Percentiles rank a stretch among this genome's conserved stretches.
Evolutionary conservation across 1,140 invertebrate species (phyloP).

Genomic region (Brachionus asplanchnoidis): DNA sequence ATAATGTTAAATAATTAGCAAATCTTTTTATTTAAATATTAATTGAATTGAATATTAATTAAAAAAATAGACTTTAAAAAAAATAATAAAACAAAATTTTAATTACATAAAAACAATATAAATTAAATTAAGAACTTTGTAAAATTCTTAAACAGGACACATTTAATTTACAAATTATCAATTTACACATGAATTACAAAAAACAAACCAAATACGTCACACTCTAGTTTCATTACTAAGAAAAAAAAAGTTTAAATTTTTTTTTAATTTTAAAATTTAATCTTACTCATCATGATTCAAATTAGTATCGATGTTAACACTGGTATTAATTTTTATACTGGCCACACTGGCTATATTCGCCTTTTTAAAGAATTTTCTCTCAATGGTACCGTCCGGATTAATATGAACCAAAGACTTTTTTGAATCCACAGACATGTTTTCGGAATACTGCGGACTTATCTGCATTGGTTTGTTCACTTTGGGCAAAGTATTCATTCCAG

Average conservation of each 20-base stretch:
- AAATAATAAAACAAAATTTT: slow-evolving; percentile 4
- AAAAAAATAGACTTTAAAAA: slow-evolving; percentile 10
- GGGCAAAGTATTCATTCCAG: background rate
- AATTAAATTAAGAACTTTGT: background rate
- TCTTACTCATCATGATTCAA: slow-evolving; percentile 33
- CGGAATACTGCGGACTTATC: slow-evolving; percentile 22
- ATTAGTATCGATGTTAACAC: background rate
- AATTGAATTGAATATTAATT: background rate
- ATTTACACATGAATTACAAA: background rate
- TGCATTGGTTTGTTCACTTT: background rate
- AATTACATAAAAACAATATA: slow-evolving; percentile 16
- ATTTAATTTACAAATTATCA: slow-evolving; percentile 34
- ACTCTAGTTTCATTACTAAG: slow-evolving; percentile 35
- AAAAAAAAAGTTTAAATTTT: background rate
- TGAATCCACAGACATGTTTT: background rate
- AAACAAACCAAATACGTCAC: slow-evolving; percentile 36
- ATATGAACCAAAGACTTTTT: slow-evolving; percentile 2
- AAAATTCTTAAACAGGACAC: background rate
- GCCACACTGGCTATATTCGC: background rate
- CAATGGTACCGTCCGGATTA: background rate
- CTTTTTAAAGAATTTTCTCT: slow-evolving; percentile 11
- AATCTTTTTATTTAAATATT: background rate
- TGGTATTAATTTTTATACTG: background rate
- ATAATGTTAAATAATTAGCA: background rate
- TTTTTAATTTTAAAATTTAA: background rate